Evolutionary conservation across 2,113 vertebrate species (phyloP), one percentile per base, ranked within the genome.

Genomic region (Nothobranchius kuhntae): DNA sequence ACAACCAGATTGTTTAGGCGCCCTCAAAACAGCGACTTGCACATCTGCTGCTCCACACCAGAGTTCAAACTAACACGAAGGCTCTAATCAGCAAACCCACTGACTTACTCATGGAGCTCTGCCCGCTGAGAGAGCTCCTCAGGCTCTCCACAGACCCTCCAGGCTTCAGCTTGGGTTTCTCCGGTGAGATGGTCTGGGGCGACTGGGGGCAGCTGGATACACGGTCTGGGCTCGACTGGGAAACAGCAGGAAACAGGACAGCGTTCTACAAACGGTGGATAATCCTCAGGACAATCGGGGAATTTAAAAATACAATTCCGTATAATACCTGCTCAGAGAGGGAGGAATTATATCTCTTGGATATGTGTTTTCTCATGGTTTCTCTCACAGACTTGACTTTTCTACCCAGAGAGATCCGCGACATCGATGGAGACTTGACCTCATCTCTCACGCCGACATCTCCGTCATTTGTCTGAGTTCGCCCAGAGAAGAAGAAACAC

Each of bases 371-470:
- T 87, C 94, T 96, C 96, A 99, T 96, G 0, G 96, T 98, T 75
- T 99, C 96, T 80, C 95, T 96, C 77, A 99, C 97, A 0, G 96
- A 99, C 73, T 96, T 99, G 84, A 99, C 97, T 75, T 98, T 99
- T 91, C 95, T 98, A 42, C 97, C 95, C 40, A 99, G 90, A 65
- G 96, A 98, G 65, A 97, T 95, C 21, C 95, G 94, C 40, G 96
- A 94, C 1, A 92, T 90, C 9, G 91, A 87, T 0, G 96, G 96
- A n/a, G 96, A 98, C 80, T 95, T 96, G 44, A 94, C 88, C 6
- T 91, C 86, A 61, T 94, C 95, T 80, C 91, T 95, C 78, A 92
- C 86, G 53, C 90, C 87, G 62, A 89, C 90, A 2, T 94, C 94
- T 60, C 91, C 91, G 50, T 94, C 94, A 89, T 95, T 96, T 62